These are phyloP conservation scores for Drosophila flavopinicola DNA, from an alignment of 2,888 invertebrate species.

Conservation along the genomic window DNA sequence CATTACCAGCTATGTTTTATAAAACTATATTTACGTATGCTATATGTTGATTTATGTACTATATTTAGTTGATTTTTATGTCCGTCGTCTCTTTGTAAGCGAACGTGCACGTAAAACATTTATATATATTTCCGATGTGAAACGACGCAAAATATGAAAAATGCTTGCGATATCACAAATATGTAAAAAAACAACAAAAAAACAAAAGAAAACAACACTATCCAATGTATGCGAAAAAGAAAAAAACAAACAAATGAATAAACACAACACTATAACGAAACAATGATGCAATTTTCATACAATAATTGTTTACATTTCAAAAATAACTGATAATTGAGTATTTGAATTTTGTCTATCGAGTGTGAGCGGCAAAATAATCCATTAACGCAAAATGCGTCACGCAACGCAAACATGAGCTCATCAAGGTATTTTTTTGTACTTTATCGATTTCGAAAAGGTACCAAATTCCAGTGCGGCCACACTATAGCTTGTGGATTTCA, in stretches of 20 bases:
- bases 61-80: slow-evolving; percentile 61
- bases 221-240: slow-evolving; percentile 42
- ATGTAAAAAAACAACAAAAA: slow-evolving; percentile 29
- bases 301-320: no score
- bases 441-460: slow-evolving; percentile 2
- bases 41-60: slow-evolving; percentile 67
- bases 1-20: slow-evolving; percentile 60
- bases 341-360: slow-evolving; percentile 10
- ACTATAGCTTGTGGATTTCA: slow-evolving; percentile 22
- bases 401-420: neutral
- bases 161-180: slow-evolving; percentile 54
- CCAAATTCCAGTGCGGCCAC: slow-evolving; percentile 1
- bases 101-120: slow-evolving; percentile 38
- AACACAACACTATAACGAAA: slow-evolving; percentile 38
- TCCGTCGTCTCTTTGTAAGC: slow-evolving; percentile 30
- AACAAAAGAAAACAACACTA: slow-evolving; percentile 1
- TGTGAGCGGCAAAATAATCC: slow-evolving; percentile 3
- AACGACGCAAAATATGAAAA: slow-evolving; percentile 26
- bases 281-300: neutral
- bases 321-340: no score
- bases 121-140: slow-evolving; percentile 31
- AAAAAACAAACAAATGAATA: slow-evolving; percentile 42
- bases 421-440: neutral
- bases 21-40: slow-evolving; percentile 47
- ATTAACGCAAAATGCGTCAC: neutral